Conservation (phyloP, 2,888 invertebrate genomes). For the Thereva nobilitata region DNA sequence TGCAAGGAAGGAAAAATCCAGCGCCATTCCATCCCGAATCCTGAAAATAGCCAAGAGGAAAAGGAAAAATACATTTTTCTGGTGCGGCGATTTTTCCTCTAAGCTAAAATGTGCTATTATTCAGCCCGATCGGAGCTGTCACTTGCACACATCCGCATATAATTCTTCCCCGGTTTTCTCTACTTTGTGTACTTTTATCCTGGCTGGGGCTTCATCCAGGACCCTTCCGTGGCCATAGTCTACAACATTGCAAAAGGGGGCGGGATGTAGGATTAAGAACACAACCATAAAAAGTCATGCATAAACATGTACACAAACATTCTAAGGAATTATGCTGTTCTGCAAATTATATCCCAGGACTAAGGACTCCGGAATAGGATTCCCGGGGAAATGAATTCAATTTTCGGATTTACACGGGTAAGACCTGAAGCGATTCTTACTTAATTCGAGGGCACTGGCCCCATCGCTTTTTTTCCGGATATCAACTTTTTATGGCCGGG, state of each 20-base stretch:
- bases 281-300: slow-evolving; percentile 27
- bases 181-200: slow-evolving; percentile 24
- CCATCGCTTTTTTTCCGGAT: too few species aligned
- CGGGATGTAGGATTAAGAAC: slow-evolving; percentile 13
- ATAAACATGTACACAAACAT: slow-evolving; percentile 30
- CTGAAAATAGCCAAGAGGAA: slow-evolving; percentile 24
- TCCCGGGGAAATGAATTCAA: slow-evolving; percentile 21
- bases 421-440: not conserved
- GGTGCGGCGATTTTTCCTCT: slow-evolving; percentile 37
- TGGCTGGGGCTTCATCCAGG: not conserved
- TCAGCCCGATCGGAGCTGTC: slow-evolving; percentile 42
- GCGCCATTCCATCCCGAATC: not conserved
- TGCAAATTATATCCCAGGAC: slow-evolving; percentile 26
- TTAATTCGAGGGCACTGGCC: not conserved
- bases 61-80: slow-evolving; percentile 34
- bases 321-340: slow-evolving; percentile 26
- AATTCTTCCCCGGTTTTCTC: slow-evolving; percentile 38
- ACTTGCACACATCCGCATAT: slow-evolving; percentile 40
- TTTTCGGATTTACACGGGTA: slow-evolving; percentile 4
- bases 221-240: not conserved
- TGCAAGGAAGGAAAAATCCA: too few species aligned
- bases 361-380: not conserved
- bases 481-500: too few species aligned
- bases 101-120: slow-evolving; percentile 41
- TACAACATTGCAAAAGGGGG: too few species aligned